These are phyloP conservation scores for Peribatodes rhomboidaria DNA, from an alignment of 2,888 invertebrate genomes.

Conservation along the genomic window DNA sequence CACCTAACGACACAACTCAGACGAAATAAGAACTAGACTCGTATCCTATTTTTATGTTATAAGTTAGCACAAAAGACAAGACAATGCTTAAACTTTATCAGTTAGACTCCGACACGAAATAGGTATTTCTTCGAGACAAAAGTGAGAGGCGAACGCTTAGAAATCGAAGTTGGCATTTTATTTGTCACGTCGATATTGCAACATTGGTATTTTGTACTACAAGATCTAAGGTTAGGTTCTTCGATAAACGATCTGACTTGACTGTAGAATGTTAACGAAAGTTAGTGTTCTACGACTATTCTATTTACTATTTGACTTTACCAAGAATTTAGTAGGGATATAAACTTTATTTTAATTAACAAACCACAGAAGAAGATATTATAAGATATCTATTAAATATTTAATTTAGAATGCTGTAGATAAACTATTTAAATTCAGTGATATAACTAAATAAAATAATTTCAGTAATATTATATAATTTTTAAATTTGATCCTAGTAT, in stretches of 20 bases:
- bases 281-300: background rate
- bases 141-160: constrained; percentile 68
- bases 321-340: no score
- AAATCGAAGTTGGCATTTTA: constrained; percentile 67
- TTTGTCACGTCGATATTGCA: constrained; percentile 75
- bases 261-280: constrained; percentile 12
- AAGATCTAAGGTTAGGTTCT: constrained; percentile 18
- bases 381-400: no score
- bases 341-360: no score
- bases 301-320: background rate
- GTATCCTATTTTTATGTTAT: no score
- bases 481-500: no score
- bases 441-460: no score
- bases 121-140: constrained; percentile 55
- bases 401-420: no score
- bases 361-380: no score
- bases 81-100: constrained; percentile 9
- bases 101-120: background rate
- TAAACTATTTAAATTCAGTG: no score
- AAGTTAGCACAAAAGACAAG: background rate
- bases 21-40: no score
- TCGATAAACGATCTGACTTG: constrained; percentile 23
- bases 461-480: no score
- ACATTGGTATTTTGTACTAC: constrained; percentile 65
- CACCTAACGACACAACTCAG: no score